Evolutionary conservation across 2,113 vertebrate genomes (phyloP).

Genomic region (Symphodus melops): DNA sequence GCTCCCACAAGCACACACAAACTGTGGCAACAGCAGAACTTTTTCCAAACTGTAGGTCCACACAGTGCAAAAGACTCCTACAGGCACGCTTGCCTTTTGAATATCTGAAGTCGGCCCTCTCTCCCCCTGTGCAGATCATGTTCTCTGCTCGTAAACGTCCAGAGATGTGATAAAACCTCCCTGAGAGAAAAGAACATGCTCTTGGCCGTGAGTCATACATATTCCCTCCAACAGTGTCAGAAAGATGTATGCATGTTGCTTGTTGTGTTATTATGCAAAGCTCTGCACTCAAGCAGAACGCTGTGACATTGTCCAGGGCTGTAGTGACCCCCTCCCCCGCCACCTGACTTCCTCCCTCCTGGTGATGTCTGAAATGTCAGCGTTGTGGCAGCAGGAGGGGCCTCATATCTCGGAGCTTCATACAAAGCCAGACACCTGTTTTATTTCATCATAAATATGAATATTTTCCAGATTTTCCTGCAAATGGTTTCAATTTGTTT

Average conservation of each 20-base stretch:
- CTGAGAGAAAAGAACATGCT: conserved; percentile 5
- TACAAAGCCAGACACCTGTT: conserved; percentile 30
- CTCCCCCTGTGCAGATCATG: neutral
- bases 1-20: neutral
- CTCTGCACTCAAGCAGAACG: conserved; percentile 53
- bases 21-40: neutral
- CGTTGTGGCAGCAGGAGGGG: conserved; percentile 37
- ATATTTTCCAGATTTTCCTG: conserved; percentile 52
- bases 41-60: neutral
- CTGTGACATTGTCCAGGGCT: conserved; percentile 30
- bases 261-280: conserved; percentile 60
- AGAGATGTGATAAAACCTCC: conserved; percentile 17
- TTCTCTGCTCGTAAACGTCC: conserved; percentile 3
- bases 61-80: conserved; percentile 3
- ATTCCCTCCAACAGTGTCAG: conserved; percentile 15
- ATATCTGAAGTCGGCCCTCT: conserved; percentile 4
- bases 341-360: conserved; percentile 29
- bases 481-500: conserved; percentile 57
- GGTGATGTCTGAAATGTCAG: conserved; percentile 66
- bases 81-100: conserved; percentile 3
- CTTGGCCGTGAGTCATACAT: neutral
- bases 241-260: conserved; percentile 28
- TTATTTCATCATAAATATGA: conserved; percentile 53
- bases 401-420: conserved; percentile 23
- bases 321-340: neutral